phyloP scores from a whole-genome alignment of 2,797 vertebrate genomes.

The Liasis olivaceus region DNA sequence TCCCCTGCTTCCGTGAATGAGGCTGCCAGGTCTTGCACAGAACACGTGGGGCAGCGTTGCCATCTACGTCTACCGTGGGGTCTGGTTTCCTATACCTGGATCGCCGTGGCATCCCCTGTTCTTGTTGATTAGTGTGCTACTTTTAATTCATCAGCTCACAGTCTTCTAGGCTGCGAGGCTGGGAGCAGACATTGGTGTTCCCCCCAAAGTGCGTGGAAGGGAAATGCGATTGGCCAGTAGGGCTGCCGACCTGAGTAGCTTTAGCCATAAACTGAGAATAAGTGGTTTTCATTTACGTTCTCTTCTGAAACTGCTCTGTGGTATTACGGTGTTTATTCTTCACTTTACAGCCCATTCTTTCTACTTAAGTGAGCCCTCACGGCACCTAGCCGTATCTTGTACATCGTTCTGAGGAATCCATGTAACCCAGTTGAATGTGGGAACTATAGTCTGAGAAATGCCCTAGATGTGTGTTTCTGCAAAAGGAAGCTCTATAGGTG shows the following conservation, averaged over 20 bases:
- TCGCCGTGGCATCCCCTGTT: neutral
- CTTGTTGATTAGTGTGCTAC: neutral
- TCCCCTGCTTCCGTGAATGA: neutral
- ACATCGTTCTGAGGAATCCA: neutral
- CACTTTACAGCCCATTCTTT: neutral
- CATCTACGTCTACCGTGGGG: neutral
- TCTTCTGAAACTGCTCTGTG: neutral
- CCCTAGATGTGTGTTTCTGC: neutral
- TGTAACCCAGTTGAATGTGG: neutral
- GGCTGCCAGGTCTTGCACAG: neutral
- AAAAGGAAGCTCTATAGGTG: neutral
- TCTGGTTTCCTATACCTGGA: too few relatives aligned
- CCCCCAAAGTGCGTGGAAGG: neutral
- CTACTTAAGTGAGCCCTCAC: neutral
- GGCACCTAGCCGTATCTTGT: neutral
- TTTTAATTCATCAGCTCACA: neutral
- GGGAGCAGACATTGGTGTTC: too few relatives aligned
- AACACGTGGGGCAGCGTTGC: neutral
- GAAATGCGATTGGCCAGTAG: neutral
- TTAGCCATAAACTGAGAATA: neutral
- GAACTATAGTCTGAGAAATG: neutral
- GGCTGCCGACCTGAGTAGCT: neutral
- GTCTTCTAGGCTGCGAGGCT: neutral
- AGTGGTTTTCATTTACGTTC: neutral
- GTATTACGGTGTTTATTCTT: neutral